These are phyloP conservation scores for Rousettus madagascariensis DNA, from an alignment of 2,797 vertebrate species.

Conservation along the genomic window DNA sequence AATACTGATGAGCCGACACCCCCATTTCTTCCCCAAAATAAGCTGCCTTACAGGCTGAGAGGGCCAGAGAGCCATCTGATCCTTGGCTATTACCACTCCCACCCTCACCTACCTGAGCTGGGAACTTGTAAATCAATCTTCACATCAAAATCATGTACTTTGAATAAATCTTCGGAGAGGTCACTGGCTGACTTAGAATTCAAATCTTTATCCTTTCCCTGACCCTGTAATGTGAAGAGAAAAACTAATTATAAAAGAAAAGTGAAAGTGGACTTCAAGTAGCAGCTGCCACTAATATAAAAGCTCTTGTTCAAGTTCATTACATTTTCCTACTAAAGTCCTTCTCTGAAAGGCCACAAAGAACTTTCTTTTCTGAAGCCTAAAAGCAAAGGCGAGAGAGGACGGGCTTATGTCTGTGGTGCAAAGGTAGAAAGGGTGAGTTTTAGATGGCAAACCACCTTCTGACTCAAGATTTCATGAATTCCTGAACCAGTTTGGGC, in stretches of 20 bases:
- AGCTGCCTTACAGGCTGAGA: background rate
- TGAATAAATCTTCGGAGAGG: conserved; percentile 99
- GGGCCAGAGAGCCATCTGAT: background rate
- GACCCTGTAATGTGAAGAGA: conserved; percentile 84
- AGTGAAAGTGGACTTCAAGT: background rate
- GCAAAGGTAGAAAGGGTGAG: background rate
- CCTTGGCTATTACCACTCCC: background rate
- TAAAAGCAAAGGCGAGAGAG: background rate
- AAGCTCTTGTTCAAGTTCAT: background rate
- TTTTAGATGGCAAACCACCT: background rate
- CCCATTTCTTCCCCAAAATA: background rate
- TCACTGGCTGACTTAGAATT: conserved; percentile 94
- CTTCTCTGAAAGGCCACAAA: background rate
- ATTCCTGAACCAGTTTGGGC: background rate
- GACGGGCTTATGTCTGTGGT: background rate
- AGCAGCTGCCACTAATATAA: background rate
- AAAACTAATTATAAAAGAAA: background rate
- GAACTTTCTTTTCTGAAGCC: background rate
- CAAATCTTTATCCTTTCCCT: conserved; percentile 93
- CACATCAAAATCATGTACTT: conserved; percentile 99
- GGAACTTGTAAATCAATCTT: conserved; percentile 99
- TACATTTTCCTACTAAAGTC: background rate
- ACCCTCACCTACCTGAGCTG: conserved; percentile 91
- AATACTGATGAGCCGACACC: background rate
- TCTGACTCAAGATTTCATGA: background rate